Base-by-base conservation (phyloP, 2,888 invertebrate species). In the Encarsia formosa region DNA sequence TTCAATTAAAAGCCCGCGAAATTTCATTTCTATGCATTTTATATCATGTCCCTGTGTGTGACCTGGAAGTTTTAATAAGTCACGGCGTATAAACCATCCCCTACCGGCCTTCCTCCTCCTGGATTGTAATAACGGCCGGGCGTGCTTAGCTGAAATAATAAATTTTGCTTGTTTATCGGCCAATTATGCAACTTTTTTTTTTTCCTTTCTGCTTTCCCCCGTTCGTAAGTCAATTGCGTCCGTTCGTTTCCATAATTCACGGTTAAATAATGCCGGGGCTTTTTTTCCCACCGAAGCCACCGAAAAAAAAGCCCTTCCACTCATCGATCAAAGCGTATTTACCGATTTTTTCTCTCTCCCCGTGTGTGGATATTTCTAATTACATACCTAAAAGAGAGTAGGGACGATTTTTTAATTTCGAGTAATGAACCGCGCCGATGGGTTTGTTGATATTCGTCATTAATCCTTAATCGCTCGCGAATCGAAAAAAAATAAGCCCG, bases 361-460 rank as follows among this genome's bases (percentile, higher is more conserved):
- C 63, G 49, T 55, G 59, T 68, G 67, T 70, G 68, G 66, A 69
- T 68, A 70, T 70, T 70, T 68, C 69, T 70, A 68, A 70, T 70
- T 70, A 69, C 63, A 59, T 60, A 65, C 60, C 57, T 62, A 61
- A 60, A 61, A 52, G 26, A 43, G 45, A 45, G 46, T 20, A 41
- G 41, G 63, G 62, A 64, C 65, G 60, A 65, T 66, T 67, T 64
- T 68, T 68, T 67, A 70, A 69, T 69, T 69, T 64, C 65, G 59
- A 61, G 62, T 64, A 70, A 70, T 69, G 67, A 69, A 68, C 64
- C 66, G 63, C 61, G 61, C 53, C 31, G 38, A 22, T 15, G 44
- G 58, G 61, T 62, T 67, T 71, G 68, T 71, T 70, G 68, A 70
- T 69, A 69, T 70, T 70, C 66, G 65, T 68, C 67, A 70, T 71